These are phyloP conservation scores for Symphodus melops DNA, from an alignment of 2,113 vertebrate genomes.

Conservation along the genomic window DNA sequence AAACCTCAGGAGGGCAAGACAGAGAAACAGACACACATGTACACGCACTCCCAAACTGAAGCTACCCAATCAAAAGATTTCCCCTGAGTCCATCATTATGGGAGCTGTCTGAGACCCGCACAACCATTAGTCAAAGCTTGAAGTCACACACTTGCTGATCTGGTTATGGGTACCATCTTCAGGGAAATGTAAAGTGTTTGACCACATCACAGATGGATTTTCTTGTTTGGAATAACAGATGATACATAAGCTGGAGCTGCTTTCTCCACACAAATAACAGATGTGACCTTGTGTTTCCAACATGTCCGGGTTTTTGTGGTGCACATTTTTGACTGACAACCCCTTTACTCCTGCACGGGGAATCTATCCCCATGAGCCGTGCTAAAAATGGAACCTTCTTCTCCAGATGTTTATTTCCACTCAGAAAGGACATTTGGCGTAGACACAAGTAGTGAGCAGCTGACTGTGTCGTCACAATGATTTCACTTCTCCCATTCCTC, in stretches of 20 bases:
- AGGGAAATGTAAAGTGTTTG: not conserved
- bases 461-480: slow-evolving; percentile 3
- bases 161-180: slow-evolving; percentile 3
- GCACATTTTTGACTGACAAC: too few relatives aligned
- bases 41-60: slow-evolving; percentile 17
- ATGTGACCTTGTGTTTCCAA: slow-evolving; percentile 6
- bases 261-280: slow-evolving; percentile 4
- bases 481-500: not conserved
- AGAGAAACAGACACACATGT: not conserved
- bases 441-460: not conserved
- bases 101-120: slow-evolving; percentile 19
- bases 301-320: too few relatives aligned
- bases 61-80: slow-evolving; percentile 29
- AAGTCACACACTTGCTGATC: slow-evolving; percentile 25
- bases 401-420: slow-evolving; percentile 4
- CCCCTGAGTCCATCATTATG: slow-evolving; percentile 33
- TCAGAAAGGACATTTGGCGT: not conserved
- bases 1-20: slow-evolving; percentile 23
- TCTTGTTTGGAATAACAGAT: slow-evolving; percentile 3
- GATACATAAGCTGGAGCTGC: slow-evolving; percentile 11
- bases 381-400: too few relatives aligned
- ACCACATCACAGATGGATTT: not conserved
- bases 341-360: too few relatives aligned
- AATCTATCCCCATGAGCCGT: too few relatives aligned
- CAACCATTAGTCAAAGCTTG: slow-evolving; percentile 11